Conservation (phyloP, 2,113 vertebrate species). For the Brienomyrus brachyistius region DNA sequence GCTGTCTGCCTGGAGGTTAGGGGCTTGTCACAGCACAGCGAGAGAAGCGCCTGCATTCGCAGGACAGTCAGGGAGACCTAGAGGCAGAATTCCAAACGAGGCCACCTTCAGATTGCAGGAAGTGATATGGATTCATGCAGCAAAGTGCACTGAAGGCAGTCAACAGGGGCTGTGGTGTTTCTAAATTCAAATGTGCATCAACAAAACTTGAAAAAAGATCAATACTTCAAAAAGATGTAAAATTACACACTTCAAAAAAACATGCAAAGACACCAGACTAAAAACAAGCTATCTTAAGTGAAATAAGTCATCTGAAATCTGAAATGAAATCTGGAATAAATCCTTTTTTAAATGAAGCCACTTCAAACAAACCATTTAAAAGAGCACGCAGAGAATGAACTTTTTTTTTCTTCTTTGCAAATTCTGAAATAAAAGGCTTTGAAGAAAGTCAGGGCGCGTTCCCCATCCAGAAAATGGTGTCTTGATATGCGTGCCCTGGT, state of each 20-base stretch:
- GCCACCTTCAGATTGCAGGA: neutral
- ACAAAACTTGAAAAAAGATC: neutral
- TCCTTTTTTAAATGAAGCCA: conserved; percentile 4
- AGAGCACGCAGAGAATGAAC: neutral
- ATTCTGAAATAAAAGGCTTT: neutral
- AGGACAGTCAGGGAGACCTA: neutral
- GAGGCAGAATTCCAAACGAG: neutral
- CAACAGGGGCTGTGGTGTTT: neutral
- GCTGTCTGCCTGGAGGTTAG: neutral
- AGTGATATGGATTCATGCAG: neutral
- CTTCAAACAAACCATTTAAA: neutral
- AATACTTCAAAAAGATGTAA: neutral
- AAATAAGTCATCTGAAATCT: conserved; percentile 1
- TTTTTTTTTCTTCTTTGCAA: neutral
- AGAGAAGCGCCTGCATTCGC: neutral
- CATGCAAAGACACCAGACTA: neutral
- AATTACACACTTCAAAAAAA: neutral
- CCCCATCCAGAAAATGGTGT: neutral
- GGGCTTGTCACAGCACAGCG: neutral
- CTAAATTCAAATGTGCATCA: neutral
- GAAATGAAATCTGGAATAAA: conserved; percentile 9
- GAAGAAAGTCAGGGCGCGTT: neutral
- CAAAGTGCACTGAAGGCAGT: neutral
- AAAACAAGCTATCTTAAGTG: neutral
- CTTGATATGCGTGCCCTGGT: neutral